Base-by-base conservation (phyloP, 1,140 invertebrate genomes). In the Leucophenga varia region DNA sequence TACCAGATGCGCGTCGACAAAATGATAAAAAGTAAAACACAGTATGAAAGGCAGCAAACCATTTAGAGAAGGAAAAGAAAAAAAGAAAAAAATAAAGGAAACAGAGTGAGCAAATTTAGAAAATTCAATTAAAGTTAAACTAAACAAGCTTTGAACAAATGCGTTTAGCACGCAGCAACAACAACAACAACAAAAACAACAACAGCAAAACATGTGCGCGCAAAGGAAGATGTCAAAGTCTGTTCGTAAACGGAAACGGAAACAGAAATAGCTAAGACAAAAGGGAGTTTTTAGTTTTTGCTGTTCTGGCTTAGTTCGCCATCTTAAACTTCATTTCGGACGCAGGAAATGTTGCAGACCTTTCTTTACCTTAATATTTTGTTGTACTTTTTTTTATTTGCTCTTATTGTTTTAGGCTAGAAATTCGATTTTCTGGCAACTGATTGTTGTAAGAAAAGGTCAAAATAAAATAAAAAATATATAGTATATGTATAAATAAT, bases 91-190 rank as follows among this genome's bases (percentile, higher is more conserved):
- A 25, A 25, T 10, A 25, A 25, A 25, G 10, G 10, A 6, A 25
- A 10, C 5, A 25, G 22, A 25, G 5, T 10, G 22, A 65, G 59
- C 56, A 54, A 67, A 67, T 67, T 67, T 63, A 67, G 59, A 67
- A 67, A 67, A 67, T 67, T 67, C 63, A 67, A 67, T 67, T 67
- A 67, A 67, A 67, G 63, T 67, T 67, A 67, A 67, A 67, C 63
- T 67, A 67, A 67, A 67, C 63, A 67, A 67, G 63, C 63, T 67
- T 67, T 51, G 63, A 67, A 67, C 63, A 67, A 67, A 67, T 67
- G 63, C 64, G 63, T 67, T 67, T 67, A 67, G 63, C 54, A 57
- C 44, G 22, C 5, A 56, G 41, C 52, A 16, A 37, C 47, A 14
- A 34, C 47, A 43, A 42, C 36, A 38, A 14, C 34, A 45, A 39